Base-by-base conservation (phyloP, 2,113 vertebrate genomes). In the Tragelaphus strepsiceros region DNA sequence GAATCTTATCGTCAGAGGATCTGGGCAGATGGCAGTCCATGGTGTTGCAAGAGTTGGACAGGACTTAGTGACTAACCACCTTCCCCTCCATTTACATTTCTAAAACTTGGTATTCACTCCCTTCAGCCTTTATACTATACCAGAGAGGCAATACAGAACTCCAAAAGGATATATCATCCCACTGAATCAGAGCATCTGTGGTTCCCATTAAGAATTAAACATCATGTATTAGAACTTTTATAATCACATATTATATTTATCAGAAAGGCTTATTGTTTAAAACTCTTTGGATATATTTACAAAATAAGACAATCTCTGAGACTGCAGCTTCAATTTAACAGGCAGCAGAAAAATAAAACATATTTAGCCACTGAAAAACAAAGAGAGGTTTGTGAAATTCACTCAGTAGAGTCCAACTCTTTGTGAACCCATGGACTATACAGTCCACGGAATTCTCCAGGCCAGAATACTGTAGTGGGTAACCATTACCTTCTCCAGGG, bases 211-310 rank as follows among this genome's bases (percentile, higher is more conserved):
- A 96, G 80, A 96, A 97, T 97, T 96, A 97, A 97, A 96, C 91
- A 97, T 85, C 64, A 83, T 90, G n/a, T 93, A 97, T 90, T 58
- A 93, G 13, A 14, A 91, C 92, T 97, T 95, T 90, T 46, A 78
- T 93, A 95, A 93, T 92, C 91, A 90, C 92, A 91, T 95, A 96
- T 95, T 98, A 78, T 81, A 90, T 96, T 97, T 98, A 96, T 92
- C 94, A 95, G 39, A 43, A 56, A 93, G 22, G 80, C 43, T 94
- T 94, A 93, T 91, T 97, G 87, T 54, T 97, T 97, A 96, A 93
- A 96, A 97, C 96, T 17, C 49, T 96, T 87, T 95, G 87, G 54
- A 74, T 46, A 94, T 71, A 96, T 97, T 97, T 97, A 95, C 59
- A 94, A 90, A 97, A 80, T 90, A 97, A 95, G 84, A 90, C 46